Evolutionary conservation across 2,888 invertebrate genomes (phyloP), one percentile per base, ranked within the genome.

Genomic region (Sisyra nigra): DNA sequence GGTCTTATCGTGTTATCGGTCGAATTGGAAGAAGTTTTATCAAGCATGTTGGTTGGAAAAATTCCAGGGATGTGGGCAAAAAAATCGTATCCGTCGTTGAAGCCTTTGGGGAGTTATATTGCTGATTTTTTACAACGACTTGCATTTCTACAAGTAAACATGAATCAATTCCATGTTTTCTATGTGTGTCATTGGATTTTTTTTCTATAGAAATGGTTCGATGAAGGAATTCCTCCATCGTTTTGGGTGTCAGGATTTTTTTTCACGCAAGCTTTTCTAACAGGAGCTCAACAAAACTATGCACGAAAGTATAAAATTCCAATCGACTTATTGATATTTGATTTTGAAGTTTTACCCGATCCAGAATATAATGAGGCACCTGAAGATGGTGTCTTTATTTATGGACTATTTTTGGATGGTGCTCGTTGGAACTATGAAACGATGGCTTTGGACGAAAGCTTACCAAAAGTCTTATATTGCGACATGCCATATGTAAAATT

Each of bases 231-330:
- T 3, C 93, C 93, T 0, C 49, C 67, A 0, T 75, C 81, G 35
- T 94, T 83, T 63, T 94, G 93, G 94, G 57, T 94, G 30, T 84
- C 92, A 1, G 93, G 92, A 1, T 93, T 94, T 64, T 94, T 80
- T 67, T 93, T 93, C 61, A 92, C 93, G 0, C 93, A 93, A 65
- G 91, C 92, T 2, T 94, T 94, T 65, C 69, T 94, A 38, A 93
- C 93, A 3, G 92, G 92, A 5, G 87, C 84, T 11, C 84, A 86
- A 58, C 93, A 94, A 67, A 93, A 92, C 63, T 92, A 75, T 61
- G 91, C 93, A 3, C 72, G 93, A 50, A 91, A 89, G 60, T 87
- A 87, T 65, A 78, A 76, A 46, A 89, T 93, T 54, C 91, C 93
- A 19, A 93, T 94, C 51, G 93, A 94, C 66, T 71, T 85, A 52